Percentiles rank a stretch among this genome's conserved stretches.
phyloP scores from a whole-genome alignment of 2,797 vertebrate species.

The Anolis apletophallus region DNA sequence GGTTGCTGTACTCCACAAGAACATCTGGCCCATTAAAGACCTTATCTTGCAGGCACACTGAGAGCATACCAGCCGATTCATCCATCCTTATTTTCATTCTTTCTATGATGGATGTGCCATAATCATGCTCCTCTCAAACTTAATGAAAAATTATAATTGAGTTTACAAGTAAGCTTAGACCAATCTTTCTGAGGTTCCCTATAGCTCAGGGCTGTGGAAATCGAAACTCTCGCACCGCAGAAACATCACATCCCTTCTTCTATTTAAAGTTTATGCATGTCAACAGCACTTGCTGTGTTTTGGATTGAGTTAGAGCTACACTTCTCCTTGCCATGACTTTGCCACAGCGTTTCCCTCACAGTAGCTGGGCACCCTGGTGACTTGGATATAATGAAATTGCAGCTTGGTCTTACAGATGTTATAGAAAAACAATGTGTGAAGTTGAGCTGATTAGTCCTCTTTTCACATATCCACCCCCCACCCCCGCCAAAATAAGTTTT shows the following conservation, averaged over 20 bases:
- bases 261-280: background rate
- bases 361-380: background rate
- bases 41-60: background rate
- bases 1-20: background rate
- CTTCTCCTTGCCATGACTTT: background rate
- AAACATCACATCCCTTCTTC: background rate
- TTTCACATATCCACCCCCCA: background rate
- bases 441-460: background rate
- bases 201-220: background rate
- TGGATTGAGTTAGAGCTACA: fast-evolving
- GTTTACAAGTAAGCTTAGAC: slow-evolving; percentile 8
- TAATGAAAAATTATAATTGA: background rate
- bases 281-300: background rate
- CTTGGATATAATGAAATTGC: background rate
- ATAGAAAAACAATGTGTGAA: background rate
- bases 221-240: fast-evolving
- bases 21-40: background rate
- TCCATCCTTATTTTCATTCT: background rate
- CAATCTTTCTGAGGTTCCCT: background rate
- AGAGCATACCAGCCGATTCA: background rate
- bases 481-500: background rate
- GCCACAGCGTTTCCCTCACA: background rate
- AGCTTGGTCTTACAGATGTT: background rate
- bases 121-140: slow-evolving; percentile 22
- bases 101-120: background rate